These are phyloP conservation scores for Chymomyza fuscimana DNA, from an alignment of 2,888 invertebrate genomes.

Conservation along the genomic window DNA sequence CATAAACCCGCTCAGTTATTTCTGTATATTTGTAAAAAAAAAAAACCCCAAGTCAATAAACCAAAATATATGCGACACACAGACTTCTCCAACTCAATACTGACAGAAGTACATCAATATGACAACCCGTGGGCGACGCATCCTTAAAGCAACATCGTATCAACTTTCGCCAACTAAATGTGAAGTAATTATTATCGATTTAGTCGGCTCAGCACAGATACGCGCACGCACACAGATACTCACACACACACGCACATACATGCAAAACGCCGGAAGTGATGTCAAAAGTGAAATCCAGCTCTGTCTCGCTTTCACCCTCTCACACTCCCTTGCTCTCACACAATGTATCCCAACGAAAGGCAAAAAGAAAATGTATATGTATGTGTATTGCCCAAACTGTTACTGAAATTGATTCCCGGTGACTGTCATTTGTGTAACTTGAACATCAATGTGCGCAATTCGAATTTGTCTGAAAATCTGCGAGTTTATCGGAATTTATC, in stretches of 20 bases:
- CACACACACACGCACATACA: conserved; percentile 6
- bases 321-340: neutral
- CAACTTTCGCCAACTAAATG: conserved; percentile 25
- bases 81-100: neutral
- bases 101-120: neutral
- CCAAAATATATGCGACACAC: conserved; percentile 6
- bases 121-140: neutral
- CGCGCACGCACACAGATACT: neutral
- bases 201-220: conserved; percentile 16
- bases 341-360: neutral
- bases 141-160: neutral
- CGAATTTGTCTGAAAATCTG: neutral
- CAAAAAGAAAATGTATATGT: neutral
- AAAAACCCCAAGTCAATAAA: conserved; percentile 9
- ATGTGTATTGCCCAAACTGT: neutral
- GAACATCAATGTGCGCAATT: neutral
- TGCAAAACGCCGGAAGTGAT: conserved; percentile 4
- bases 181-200: conserved; percentile 53
- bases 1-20: neutral
- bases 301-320: neutral
- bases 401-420: conserved; percentile 4
- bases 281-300: conserved; percentile 8
- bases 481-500: neutral
- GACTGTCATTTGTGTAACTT: conserved; percentile 8
- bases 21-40: too few relatives aligned